Conservation (phyloP, 1,140 invertebrate species). For the Glomeris maerens region DNA sequence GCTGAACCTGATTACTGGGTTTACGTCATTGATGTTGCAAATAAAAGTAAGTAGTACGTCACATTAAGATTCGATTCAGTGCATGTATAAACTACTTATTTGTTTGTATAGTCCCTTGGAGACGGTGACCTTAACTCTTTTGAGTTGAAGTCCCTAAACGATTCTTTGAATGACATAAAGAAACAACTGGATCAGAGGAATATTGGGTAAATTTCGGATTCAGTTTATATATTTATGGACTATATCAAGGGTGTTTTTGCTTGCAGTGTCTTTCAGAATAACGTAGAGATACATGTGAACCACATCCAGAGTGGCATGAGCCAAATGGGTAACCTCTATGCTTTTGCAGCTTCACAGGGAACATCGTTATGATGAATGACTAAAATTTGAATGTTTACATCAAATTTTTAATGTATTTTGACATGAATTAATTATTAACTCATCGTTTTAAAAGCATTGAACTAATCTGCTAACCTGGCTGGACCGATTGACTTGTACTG, state of each 20-base stretch:
- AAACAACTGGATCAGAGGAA: conserved; percentile 60
- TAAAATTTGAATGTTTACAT: too few relatives aligned
- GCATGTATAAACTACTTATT: background rate
- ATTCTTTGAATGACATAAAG: conserved; percentile 77
- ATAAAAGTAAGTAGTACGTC: conserved; percentile 47
- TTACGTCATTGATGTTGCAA: conserved; percentile 82
- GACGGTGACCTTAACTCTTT: conserved; percentile 80
- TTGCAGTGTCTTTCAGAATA: conserved; percentile 62
- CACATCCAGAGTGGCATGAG: conserved; percentile 74
- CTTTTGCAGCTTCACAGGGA: conserved; percentile 9
- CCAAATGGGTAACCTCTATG: conserved; percentile 38
- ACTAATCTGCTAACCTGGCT: too few relatives aligned
- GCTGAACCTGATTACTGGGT: conserved; percentile 64
- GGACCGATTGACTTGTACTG: too few relatives aligned
- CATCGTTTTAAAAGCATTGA: too few relatives aligned
- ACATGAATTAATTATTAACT: too few relatives aligned
- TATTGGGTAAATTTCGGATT: conserved; percentile 36
- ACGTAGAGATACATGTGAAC: conserved; percentile 80
- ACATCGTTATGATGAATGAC: background rate
- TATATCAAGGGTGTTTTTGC: conserved; percentile 11
- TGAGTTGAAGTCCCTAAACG: conserved; percentile 81
- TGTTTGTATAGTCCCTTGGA: conserved; percentile 50
- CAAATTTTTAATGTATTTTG: too few relatives aligned
- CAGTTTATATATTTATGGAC: conserved; percentile 1
- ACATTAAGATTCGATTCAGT: background rate